phyloP scores from a whole-genome alignment of 2,113 vertebrate species.

The Notiomystis cincta region DNA sequence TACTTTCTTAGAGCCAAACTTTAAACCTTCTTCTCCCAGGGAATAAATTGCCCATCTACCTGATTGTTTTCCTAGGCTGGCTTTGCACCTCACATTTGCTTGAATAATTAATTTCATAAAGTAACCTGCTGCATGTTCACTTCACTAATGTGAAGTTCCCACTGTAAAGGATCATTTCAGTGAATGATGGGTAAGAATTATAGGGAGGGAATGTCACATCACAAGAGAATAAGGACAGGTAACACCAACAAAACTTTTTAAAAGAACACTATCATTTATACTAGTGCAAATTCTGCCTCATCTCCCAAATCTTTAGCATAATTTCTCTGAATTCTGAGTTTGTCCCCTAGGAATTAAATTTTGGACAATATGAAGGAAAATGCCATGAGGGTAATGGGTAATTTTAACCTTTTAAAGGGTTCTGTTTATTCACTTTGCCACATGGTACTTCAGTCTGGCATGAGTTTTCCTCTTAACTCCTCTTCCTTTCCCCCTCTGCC shows the following conservation, averaged over 20 bases:
- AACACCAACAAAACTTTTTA: not conserved
- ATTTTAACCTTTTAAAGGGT: not conserved
- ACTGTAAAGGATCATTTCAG: not conserved
- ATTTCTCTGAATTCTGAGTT: not conserved
- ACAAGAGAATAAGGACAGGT: not conserved
- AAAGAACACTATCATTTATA: not conserved
- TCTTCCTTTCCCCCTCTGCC: fast-evolving
- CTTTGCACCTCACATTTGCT: not conserved
- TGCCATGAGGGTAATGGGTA: not conserved
- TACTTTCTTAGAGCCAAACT: not conserved
- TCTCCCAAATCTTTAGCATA: fast-evolving
- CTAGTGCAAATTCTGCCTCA: not conserved
- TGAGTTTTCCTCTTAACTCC: not conserved
- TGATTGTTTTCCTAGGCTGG: not conserved
- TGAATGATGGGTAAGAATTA: not conserved
- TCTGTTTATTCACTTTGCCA: not conserved
- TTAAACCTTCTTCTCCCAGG: not conserved
- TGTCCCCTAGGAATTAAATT: not conserved
- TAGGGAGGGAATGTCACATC: not conserved
- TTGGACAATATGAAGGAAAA: not conserved
- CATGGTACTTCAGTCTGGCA: not conserved
- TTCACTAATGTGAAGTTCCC: not conserved
- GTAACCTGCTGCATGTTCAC: not conserved
- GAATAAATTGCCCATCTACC: not conserved
- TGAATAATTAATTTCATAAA: not conserved